A percentile compares a stretch with the other conserved stretches of the same genome.
These are phyloP conservation scores for Callionymus lyra DNA, from an alignment of 2,113 vertebrate genomes.

Conservation along the genomic window DNA sequence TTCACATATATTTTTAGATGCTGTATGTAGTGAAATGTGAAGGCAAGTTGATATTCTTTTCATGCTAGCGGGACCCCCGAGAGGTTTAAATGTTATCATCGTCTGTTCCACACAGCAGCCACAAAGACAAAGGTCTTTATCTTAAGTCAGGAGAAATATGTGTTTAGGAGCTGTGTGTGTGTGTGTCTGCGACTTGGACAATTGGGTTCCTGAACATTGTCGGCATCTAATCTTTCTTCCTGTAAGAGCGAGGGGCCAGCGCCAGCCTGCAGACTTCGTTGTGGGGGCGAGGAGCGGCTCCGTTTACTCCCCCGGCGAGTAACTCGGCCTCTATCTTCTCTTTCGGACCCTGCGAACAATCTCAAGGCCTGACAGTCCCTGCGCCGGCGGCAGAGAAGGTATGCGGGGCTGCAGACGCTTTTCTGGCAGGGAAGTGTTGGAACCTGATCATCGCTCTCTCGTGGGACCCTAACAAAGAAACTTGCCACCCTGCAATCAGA, in stretches of 20 bases:
- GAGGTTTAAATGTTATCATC: slow-evolving; percentile 18
- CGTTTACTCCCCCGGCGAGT: slow-evolving; percentile 49
- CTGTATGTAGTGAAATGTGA: too few relatives aligned
- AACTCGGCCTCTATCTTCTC: slow-evolving; percentile 65
- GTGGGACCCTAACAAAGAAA: slow-evolving; percentile 64
- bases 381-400: slow-evolving; percentile 50
- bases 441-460: slow-evolving; percentile 67
- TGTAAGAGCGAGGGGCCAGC: slow-evolving; percentile 56
- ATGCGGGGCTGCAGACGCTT: slow-evolving; percentile 63
- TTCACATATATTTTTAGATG: too few relatives aligned
- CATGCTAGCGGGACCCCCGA: too few relatives aligned
- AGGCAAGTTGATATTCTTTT: too few relatives aligned
- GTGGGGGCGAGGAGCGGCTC: slow-evolving; percentile 48
- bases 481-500: slow-evolving; percentile 30
- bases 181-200: slow-evolving; percentile 27
- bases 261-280: slow-evolving; percentile 42
- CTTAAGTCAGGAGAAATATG: slow-evolving; percentile 29
- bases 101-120: slow-evolving; percentile 21
- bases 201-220: slow-evolving; percentile 59
- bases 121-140: slow-evolving; percentile 50
- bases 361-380: slow-evolving; percentile 59
- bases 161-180: slow-evolving; percentile 33
- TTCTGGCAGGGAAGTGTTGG: slow-evolving; percentile 67
- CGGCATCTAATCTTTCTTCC: slow-evolving; percentile 66
- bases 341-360: slow-evolving; percentile 66